Percentiles rank a stretch among this genome's conserved stretches.
Evolutionary conservation across 2,113 vertebrate genomes (phyloP).

Genomic region (Galbula dea): DNA sequence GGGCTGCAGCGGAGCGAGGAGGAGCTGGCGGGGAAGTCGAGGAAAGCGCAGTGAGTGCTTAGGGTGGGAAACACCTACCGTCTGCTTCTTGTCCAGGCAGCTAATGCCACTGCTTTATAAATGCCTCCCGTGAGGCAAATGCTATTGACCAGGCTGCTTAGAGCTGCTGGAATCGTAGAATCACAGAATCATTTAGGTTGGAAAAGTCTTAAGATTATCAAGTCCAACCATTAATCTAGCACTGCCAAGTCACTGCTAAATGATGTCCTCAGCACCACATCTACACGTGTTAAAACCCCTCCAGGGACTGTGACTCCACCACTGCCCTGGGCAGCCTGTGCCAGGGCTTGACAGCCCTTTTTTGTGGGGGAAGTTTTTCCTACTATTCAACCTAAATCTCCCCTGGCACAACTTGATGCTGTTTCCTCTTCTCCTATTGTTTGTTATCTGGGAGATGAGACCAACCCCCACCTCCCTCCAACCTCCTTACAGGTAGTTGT

Average conservation of each 20-base stretch:
- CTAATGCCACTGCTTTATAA: fast-evolving
- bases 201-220: background rate
- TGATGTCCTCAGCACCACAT: background rate
- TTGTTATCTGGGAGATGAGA: background rate
- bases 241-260: background rate
- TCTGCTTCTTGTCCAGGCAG: background rate
- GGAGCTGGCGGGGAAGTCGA: slow-evolving; percentile 84
- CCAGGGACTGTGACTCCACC: background rate
- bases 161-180: background rate
- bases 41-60: slow-evolving; percentile 75
- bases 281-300: background rate
- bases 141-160: background rate
- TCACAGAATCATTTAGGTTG: background rate
- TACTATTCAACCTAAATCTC: background rate
- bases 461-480: background rate
- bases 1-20: slow-evolving; percentile 88
- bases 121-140: background rate
- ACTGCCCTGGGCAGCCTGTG: background rate
- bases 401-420: background rate
- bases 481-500: background rate
- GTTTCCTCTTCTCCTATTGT: background rate
- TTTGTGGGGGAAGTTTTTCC: background rate
- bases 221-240: background rate
- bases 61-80: background rate
- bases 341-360: background rate